phyloP scores from a whole-genome alignment of 2,888 invertebrate genomes.

The Gnatocerus cornutus region DNA sequence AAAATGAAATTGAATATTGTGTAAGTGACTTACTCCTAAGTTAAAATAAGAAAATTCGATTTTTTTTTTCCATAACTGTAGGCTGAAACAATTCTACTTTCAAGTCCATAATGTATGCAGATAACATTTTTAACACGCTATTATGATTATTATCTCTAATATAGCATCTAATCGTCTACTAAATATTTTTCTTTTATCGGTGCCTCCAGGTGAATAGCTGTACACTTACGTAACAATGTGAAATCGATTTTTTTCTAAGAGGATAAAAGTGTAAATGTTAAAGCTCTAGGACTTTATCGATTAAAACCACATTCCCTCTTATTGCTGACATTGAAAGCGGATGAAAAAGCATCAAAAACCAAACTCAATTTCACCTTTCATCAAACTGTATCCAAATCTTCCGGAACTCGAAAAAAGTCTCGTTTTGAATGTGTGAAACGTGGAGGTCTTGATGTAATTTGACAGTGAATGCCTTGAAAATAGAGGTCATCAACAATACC shows the following conservation, averaged over 20 bases:
- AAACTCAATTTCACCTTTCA: neutral
- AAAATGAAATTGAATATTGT: slow-evolving; percentile 66
- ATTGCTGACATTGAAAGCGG: slow-evolving; percentile 18
- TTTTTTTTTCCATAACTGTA: neutral
- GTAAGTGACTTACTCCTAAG: slow-evolving; percentile 60
- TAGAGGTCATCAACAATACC: slow-evolving; percentile 28
- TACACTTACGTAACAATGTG: slow-evolving; percentile 48
- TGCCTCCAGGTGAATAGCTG: slow-evolving; percentile 36
- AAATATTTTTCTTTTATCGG: slow-evolving; percentile 26
- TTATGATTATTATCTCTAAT: slow-evolving; percentile 15
- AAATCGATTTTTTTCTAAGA: slow-evolving; percentile 43
- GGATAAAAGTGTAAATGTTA: slow-evolving; percentile 44
- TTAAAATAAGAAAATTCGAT: no score
- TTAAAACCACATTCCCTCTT: slow-evolving; percentile 27
- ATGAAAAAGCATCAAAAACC: no score
- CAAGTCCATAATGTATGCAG: slow-evolving; percentile 19
- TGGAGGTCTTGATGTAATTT: slow-evolving; percentile 15
- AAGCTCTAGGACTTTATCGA: slow-evolving; percentile 21
- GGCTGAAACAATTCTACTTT: slow-evolving; percentile 29
- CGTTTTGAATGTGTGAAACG: neutral
- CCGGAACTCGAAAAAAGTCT: neutral
- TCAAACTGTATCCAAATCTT: neutral
- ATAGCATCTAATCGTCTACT: slow-evolving; percentile 20
- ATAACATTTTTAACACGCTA: slow-evolving; percentile 11
- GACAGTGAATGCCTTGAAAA: slow-evolving; percentile 20